Evolutionary conservation across 1,140 invertebrate species (phyloP), one percentile per base, ranked within the genome.

Genomic region (Steinernema khuongi): DNA sequence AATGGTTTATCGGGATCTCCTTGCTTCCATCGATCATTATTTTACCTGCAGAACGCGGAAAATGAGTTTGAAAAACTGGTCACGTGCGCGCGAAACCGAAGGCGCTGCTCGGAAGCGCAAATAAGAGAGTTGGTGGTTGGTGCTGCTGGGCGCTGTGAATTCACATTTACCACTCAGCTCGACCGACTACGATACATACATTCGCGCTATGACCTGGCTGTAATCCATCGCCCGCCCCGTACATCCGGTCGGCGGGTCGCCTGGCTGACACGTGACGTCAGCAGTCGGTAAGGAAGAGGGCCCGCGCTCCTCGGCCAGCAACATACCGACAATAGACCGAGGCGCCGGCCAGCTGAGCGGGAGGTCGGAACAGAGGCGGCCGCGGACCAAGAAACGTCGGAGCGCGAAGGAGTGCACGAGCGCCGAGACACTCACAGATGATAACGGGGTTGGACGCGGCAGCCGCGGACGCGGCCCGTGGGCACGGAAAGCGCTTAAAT

Each of bases 101-200:
- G 50, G 50, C 50, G 50, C 50, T 60, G 50, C 50, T 60, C 50
- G 22, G 50, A 26, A 60, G 50, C n/a, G n/a, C 50, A 60, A 60
- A 60, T 60, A 60, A 22, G 22, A 26, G 50, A 22, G 50, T 4
- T 60, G 22, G 50, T 60, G 11, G 19, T 11, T 60, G 50, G 14
- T 22, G 50, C 50, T 60, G 50, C 50, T 60, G 50, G 50, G 50
- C 50, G 50, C 4, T 4, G 50, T 60, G 50, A 60, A 11, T 60
- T 60, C 50, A 60, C 50, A 60, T 60, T 60, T 60, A 60, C 50
- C 50, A 60, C 36, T 41, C 36, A n/a, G 36, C 36, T 41, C 36
- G 36, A n/a, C 36, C 36, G 36, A 41, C 50, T 60, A 60, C 50
- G 50, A 60, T 60, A 60, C 50, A 60, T 60, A 60, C 50, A 60